phyloP scores from a whole-genome alignment of 1,140 invertebrate species.

The Phymastichus coffea region DNA sequence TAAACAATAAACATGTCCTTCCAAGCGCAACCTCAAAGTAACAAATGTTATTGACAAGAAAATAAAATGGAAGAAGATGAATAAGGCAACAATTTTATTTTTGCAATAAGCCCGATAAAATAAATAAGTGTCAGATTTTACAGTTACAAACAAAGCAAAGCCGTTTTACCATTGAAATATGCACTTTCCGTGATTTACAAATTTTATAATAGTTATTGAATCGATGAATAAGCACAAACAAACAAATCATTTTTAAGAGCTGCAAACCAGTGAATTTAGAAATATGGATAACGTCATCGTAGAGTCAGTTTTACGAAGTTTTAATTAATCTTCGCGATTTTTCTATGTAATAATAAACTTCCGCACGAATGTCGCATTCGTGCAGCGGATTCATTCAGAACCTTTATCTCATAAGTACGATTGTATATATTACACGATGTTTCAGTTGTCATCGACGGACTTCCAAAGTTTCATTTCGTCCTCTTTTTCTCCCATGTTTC shows the following conservation, averaged over 20 bases:
- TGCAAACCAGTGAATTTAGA: too few species aligned
- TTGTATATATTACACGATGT: too few species aligned
- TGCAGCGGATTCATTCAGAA: too few species aligned
- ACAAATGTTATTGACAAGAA: constrained; percentile 44
- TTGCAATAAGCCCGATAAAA: constrained; percentile 26
- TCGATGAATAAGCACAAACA: too few species aligned
- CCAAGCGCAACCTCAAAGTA: constrained; percentile 52
- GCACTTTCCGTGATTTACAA: constrained; percentile 16
- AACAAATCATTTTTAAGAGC: too few species aligned
- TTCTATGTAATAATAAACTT: too few species aligned
- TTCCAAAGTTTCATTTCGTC: too few species aligned
- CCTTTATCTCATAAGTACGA: too few species aligned
- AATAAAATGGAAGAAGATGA: background rate
- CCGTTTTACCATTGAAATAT: constrained; percentile 18
- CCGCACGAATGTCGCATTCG: too few species aligned
- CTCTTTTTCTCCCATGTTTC: background rate
- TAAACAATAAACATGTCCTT: constrained; percentile 52
- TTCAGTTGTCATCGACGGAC: constrained; percentile 4
- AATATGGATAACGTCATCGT: too few species aligned
- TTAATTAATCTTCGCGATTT: too few species aligned
- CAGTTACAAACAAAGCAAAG: constrained; percentile 22
- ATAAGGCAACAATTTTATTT: constrained; percentile 26
- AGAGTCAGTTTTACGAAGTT: too few species aligned
- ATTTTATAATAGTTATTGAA: constrained; percentile 21
- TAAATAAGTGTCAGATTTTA: constrained; percentile 21